Base-by-base conservation (phyloP, 2,797 vertebrate species). In the Pangasius mekongensis region DNA sequence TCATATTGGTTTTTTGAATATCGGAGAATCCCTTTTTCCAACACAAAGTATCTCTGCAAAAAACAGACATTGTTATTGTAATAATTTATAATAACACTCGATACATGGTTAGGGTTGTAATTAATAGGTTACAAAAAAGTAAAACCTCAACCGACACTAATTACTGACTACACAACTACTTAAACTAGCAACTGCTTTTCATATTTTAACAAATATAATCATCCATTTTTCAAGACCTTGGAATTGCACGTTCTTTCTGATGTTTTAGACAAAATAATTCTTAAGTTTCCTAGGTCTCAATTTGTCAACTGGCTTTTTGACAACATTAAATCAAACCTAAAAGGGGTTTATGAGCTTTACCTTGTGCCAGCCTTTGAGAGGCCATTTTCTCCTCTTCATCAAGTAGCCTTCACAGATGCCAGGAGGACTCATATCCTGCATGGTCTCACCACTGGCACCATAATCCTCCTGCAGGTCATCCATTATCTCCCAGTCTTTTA, bases 351-450 rank as follows among this genome's bases (percentile, higher is more conserved):
- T 11, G 39, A 82, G 43, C 9, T 62, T 78, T 86, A 74, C 98
- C 98, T 98, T 99, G 96, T 98, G 98, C 98, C 98, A 99, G 56
- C 98, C 98, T 92, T 99, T 99, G 43, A 99, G 95, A 0, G 98
- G 98, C 98, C 98, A 98, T 93, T 98, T 99, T 89, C 98, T 97
- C 94, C 97, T 98, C 95, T 99, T 99, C 87, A 98, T 96, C 88
- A 99, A 95, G 92, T 98, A 98, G 0, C 98, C 98, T 90, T 99
- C 97, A 87, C 97, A 98, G 82, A 96, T 93, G 27, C 95, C 96
- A 0, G 95, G 96, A 13, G 90, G 5, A 11, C 89, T 89, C 87
- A 88, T 82, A 3, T 96, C 96, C 0, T 92, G 95, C 91, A 91
- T 91, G 90, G 69, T 91, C 18, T 96, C 94, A 2, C 92, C 92